phyloP scores from a whole-genome alignment of 1,140 invertebrate genomes.

The Pentalonia nigronervosa region DNA sequence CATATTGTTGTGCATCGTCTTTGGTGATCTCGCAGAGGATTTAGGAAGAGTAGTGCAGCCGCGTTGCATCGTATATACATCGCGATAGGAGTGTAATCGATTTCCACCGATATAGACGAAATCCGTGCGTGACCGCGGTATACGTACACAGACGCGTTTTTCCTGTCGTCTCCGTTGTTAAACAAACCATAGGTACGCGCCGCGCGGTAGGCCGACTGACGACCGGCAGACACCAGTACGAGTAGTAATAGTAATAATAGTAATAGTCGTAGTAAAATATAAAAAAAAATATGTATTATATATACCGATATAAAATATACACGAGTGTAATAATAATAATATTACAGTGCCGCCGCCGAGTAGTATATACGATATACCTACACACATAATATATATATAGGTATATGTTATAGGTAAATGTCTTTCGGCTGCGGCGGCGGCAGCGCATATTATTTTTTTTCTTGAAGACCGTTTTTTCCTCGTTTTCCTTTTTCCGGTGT shows the following conservation, averaged over 20 bases:
- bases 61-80: not conserved
- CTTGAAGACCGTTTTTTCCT: constrained; percentile 33
- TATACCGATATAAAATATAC: constrained; percentile 8
- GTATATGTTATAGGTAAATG: not conserved
- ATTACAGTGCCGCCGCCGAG: not conserved
- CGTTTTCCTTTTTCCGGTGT: constrained; percentile 21
- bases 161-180: constrained; percentile 38
- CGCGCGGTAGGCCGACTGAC: constrained; percentile 27
- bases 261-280: constrained; percentile 19
- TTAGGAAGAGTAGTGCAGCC: not conserved
- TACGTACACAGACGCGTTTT: constrained; percentile 21
- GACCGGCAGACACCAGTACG: not conserved
- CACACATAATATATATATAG: too few relatives aligned
- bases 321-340: not conserved
- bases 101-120: not conserved
- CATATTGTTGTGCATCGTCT: not conserved
- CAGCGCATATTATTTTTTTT: not conserved
- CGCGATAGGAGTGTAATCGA: constrained; percentile 24
- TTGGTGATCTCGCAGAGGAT: not conserved
- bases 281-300: not conserved
- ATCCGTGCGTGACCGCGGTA: constrained; percentile 54
- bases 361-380: not conserved
- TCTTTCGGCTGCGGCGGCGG: not conserved
- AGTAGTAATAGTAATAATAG: constrained; percentile 26
- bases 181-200: constrained; percentile 40